phyloP scores from a whole-genome alignment of 1,140 invertebrate species.

The Batillaria attramentaria region DNA sequence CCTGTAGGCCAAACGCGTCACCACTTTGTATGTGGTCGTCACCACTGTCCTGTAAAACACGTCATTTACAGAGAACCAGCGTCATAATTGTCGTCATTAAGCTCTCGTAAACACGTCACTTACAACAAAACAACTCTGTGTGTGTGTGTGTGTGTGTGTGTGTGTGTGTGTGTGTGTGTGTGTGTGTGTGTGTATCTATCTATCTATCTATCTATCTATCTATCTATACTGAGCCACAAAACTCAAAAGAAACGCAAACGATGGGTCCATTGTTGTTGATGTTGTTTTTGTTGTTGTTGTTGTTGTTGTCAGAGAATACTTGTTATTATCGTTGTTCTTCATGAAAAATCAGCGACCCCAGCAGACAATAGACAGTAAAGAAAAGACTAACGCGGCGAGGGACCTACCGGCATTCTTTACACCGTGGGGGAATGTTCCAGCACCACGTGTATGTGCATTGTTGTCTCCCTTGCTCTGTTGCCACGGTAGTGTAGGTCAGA shows the following conservation, averaged over 20 bases:
- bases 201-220: too few relatives aligned
- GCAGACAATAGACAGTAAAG: background rate
- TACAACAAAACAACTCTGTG: too few relatives aligned
- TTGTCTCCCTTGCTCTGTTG: background rate
- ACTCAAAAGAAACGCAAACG: too few relatives aligned
- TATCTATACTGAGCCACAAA: too few relatives aligned
- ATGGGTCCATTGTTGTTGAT: too few relatives aligned
- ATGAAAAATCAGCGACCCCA: background rate
- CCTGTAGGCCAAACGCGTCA: constrained; percentile 67
- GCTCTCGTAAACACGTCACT: too few relatives aligned
- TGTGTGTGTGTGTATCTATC: too few relatives aligned
- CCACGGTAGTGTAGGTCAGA: background rate
- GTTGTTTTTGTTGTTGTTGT: too few relatives aligned
- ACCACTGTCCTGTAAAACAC: constrained; percentile 69
- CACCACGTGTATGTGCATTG: background rate
- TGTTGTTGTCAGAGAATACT: constrained; percentile 46
- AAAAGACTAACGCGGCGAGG: constrained; percentile 51
- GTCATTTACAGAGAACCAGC: too few relatives aligned
- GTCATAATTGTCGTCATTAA: too few relatives aligned
- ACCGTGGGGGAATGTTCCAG: constrained; percentile 71
- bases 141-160: too few relatives aligned
- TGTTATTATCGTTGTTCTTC: constrained; percentile 32
- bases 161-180: too few relatives aligned
- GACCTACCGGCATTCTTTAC: constrained; percentile 50
- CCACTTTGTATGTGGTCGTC: constrained; percentile 70